phyloP scores from a whole-genome alignment of 2,888 invertebrate species.

The Anoncus sp. region DNA sequence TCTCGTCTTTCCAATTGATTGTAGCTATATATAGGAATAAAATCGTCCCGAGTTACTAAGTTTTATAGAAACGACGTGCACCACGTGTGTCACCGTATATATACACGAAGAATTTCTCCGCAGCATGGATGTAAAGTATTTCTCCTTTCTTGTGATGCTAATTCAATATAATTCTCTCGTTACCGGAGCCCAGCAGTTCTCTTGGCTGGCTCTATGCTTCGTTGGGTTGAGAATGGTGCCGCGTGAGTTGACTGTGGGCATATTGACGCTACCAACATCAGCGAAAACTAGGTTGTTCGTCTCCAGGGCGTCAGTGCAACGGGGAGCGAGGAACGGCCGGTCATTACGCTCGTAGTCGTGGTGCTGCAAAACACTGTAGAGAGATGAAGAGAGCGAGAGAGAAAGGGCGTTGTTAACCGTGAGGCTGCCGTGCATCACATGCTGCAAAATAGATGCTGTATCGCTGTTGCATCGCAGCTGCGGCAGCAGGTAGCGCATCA shows the following conservation, averaged over 20 bases:
- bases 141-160: slow-evolving; percentile 1
- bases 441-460: slow-evolving; percentile 37
- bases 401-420: slow-evolving; percentile 32
- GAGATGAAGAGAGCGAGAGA: slow-evolving; percentile 19
- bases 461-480: slow-evolving; percentile 31
- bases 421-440: slow-evolving; percentile 27
- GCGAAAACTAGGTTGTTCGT: slow-evolving; percentile 57
- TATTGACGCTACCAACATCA: slow-evolving; percentile 47
- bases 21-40: background rate
- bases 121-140: background rate
- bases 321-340: slow-evolving; percentile 58
- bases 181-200: slow-evolving; percentile 31
- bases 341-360: slow-evolving; percentile 57
- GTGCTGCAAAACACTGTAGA: slow-evolving; percentile 36
- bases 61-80: background rate
- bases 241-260: slow-evolving; percentile 44
- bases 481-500: slow-evolving; percentile 43
- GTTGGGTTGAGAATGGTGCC: slow-evolving; percentile 31
- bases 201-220: slow-evolving; percentile 42
- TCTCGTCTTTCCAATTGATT: too few relatives aligned
- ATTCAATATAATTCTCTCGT: slow-evolving; percentile 10
- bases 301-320: slow-evolving; percentile 32
- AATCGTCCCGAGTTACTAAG: background rate
- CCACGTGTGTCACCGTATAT: background rate
- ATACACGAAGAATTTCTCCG: background rate